phyloP scores from a whole-genome alignment of 2,797 vertebrate genomes.

The Hydrophis major region DNA sequence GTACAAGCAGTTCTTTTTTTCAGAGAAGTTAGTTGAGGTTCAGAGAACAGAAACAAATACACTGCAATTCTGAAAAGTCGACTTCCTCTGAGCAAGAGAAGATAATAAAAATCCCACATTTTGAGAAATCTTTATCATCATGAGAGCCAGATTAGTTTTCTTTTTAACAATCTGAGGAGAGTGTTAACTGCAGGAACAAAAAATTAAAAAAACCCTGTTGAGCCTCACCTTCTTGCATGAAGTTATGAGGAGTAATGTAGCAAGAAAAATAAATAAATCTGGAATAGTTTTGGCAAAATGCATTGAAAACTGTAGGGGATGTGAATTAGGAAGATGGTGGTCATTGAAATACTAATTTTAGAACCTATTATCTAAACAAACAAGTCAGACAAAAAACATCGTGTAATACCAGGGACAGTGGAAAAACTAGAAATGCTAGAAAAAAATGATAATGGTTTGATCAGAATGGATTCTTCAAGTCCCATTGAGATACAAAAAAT shows the following conservation, averaged over 20 bases:
- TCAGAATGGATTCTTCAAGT: background rate
- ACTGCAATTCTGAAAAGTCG: constrained; percentile 19
- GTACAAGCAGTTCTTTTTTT: background rate
- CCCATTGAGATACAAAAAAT: background rate
- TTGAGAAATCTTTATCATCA: constrained; percentile 15
- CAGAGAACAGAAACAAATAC: background rate
- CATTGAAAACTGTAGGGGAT: constrained; percentile 11
- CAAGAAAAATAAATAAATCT: constrained; percentile 22
- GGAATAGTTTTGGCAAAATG: constrained; percentile 26
- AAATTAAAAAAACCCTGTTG: constrained; percentile 19
- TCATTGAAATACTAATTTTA: constrained; percentile 14
- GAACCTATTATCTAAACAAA: background rate
- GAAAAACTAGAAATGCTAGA: background rate
- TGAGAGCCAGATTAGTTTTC: constrained; percentile 35
- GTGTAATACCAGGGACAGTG: background rate
- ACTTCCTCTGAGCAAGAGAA: constrained; percentile 1
- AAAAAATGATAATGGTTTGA: background rate
- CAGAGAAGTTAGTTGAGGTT: constrained; percentile 23
- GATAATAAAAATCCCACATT: constrained; percentile 7
- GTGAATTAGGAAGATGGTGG: background rate
- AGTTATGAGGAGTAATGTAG: constrained; percentile 36
- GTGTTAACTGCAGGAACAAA: constrained; percentile 37
- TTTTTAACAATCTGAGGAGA: constrained; percentile 21
- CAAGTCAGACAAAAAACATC: background rate
- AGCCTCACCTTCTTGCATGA: constrained; percentile 33